phyloP scores from a whole-genome alignment of 2,113 vertebrate genomes.

The Aphyosemion australe region DNA sequence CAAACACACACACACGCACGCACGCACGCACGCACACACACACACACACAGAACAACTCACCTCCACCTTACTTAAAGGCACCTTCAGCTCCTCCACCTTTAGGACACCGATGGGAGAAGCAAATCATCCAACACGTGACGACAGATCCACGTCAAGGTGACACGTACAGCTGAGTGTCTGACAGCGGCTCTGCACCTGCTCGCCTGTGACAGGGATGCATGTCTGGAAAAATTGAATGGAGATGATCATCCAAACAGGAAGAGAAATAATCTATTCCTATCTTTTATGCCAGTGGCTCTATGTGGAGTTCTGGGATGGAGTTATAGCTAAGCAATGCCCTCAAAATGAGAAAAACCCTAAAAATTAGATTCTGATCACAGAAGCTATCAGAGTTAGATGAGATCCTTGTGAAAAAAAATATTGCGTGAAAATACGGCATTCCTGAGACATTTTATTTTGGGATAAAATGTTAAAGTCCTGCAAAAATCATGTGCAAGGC shows the following conservation, averaged over 20 bases:
- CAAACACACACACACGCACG: too few relatives aligned
- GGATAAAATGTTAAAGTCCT: too few relatives aligned
- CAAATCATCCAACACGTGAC: constrained; percentile 9
- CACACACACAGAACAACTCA: neutral
- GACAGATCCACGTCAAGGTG: constrained; percentile 39
- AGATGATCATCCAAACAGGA: constrained; percentile 2
- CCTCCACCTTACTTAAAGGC: constrained; percentile 16
- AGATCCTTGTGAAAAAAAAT: too few relatives aligned
- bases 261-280: constrained; percentile 4
- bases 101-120: constrained; percentile 14
- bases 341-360: too few relatives aligned
- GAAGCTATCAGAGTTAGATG: too few relatives aligned
- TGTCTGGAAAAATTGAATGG: neutral
- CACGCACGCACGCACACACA: too few relatives aligned
- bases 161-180: constrained; percentile 14
- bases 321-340: too few relatives aligned
- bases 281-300: neutral
- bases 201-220: neutral
- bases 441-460: too few relatives aligned
- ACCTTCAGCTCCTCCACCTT: constrained; percentile 13
- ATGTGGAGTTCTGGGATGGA: too few relatives aligned
- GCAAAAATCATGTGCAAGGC: too few relatives aligned
- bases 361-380: too few relatives aligned
- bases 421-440: too few relatives aligned
- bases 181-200: constrained; percentile 42